Base-by-base conservation (phyloP, 2,888 invertebrate genomes). In the Tenthredo mesomela region DNA sequence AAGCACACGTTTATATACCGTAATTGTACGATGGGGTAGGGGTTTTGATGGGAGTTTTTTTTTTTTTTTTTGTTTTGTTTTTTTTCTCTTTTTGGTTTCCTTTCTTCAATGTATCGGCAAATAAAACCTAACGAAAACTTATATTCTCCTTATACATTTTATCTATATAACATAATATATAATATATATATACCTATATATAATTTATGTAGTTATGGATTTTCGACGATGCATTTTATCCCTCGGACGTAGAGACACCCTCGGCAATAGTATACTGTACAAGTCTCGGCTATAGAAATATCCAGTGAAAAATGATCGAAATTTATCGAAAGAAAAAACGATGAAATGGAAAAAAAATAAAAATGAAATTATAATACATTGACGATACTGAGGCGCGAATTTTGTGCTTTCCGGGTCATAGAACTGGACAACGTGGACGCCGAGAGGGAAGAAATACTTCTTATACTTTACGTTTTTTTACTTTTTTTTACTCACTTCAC, bases 1-100 rank as follows among this genome's bases (percentile, higher is more conserved):
- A 88, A 87, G 86, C 88, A 86, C 85, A 87, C 86, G 61, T 61
- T n/a, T 80, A 54, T 37, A 71, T 71, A 37, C 25, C 50, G 29
- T 77, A 77, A 77, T 73, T 29, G 40, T 73, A 43, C 67, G 73
- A 40, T 40, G 37, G 29, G 67, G 29, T 18, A 7, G 67, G 29
- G 67, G 67, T 4, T 7, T 67, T 25, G 25, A 18, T 6, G 6
- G 18, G 25, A 25, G 67, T 18, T 18, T 50, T n/a, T 1, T 54
- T 54, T n/a, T n/a, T 50, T 29, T 65, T 61, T 10, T 61, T 61
- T 61, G 21, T 21, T 25, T 65, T 37, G 0, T 0, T 9, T 61
- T n/a, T 5, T 61, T 61, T 3, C 25, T 61, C 25, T 65, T 29
- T 2, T 25, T 21, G 5, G 4, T 18, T 12, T 47, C 25, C 2